Conservation (phyloP, 2,888 invertebrate species). For the Thera britannica region DNA sequence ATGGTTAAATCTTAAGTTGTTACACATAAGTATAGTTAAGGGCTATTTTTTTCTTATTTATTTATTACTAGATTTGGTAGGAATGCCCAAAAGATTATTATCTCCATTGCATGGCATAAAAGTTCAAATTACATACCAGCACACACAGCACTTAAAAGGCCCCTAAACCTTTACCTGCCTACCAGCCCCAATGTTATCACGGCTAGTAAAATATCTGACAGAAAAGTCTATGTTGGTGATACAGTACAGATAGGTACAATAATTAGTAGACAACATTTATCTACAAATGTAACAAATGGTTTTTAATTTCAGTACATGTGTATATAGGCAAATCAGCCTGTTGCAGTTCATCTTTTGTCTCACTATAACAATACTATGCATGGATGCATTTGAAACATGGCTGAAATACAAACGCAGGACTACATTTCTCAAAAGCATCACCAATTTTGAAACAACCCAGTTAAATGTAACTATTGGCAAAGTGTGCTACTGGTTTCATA, state of each 20-base stretch:
- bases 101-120: no score
- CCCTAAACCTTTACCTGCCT: no score
- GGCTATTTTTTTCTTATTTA: no score
- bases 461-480: conserved; percentile 49
- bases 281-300: neutral
- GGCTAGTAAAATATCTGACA: no score
- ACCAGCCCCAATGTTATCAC: no score
- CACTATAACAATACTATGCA: conserved; percentile 52
- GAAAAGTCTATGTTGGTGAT: neutral
- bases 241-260: neutral
- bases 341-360: conserved; percentile 63
- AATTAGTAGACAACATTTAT: no score
- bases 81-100: no score
- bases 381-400: conserved; percentile 77
- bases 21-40: no score
- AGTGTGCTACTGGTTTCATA: conserved; percentile 55
- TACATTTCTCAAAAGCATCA: conserved; percentile 66
- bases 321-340: conserved; percentile 64
- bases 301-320: conserved; percentile 63
- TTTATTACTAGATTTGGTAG: no score
- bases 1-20: no score
- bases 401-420: conserved; percentile 76
- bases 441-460: conserved; percentile 55
- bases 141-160: no score
- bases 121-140: no score